Base-by-base conservation (phyloP, 2,797 vertebrate species). In the Artibeus lituratus region DNA sequence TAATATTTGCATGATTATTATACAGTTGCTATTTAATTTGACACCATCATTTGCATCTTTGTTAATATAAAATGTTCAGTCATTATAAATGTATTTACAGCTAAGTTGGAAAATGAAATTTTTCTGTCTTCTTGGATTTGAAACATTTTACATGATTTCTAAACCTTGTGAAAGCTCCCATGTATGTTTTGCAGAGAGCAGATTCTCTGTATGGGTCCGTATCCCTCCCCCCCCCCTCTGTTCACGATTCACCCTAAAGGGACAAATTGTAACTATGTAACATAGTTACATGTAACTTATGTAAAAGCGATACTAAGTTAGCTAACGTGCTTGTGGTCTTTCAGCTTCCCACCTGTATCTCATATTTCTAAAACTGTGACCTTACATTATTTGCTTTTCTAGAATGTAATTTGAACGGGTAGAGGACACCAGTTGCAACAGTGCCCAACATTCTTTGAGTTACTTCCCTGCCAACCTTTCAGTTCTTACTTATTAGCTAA, bases 1-100 rank as follows among this genome's bases (percentile, higher is more conserved):
- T 65, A 97, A 29, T 51, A 39, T 82, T 69, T 97, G 95, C 97
- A 96, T 80, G 90, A 70, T 97, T 98, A 98, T 98, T 98, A 97
- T 37, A 51, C 97, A 96, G 95, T 96, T 96, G 94, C 76, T 96
- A 65, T 95, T 98, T 83, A 18, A 91, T 95, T 82, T 93, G 0
- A 55, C 77, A 77, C 39, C 42, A 26, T 90, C 15, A 89, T 94
- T 91, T 91, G 44, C 55, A 70, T 90, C 42, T 96, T 88, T 95
- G 10, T 87, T 91, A 85, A 18, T 80, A 21, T 53, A 37, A 0
- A 73, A 78, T 10, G 94, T 89, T 91, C 78, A 51, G 5, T 65
- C 1, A 84, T 47, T 65, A 85, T 96, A 51, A 29, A 87, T 57
- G 29, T 85, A 62, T 70, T 51, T 65, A 51, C 0, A 53, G 3